phyloP scores from a whole-genome alignment of 1,140 invertebrate genomes.

The Tetramorium simillimum region DNA sequence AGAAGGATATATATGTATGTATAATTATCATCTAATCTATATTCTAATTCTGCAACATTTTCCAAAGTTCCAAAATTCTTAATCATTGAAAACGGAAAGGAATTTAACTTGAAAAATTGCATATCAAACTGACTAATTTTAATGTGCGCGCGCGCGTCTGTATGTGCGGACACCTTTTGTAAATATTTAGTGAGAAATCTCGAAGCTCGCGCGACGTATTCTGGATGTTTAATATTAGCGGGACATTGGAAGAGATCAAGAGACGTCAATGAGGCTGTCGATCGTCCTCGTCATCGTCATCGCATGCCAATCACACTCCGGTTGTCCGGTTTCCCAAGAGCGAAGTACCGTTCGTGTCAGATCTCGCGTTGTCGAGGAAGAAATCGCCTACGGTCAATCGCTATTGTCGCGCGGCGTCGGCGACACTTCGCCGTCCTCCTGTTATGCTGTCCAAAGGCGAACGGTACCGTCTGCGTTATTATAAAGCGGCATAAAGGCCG shows the following conservation, averaged over 20 bases:
- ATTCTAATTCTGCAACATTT: neutral
- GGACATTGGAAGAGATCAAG: neutral
- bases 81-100: neutral
- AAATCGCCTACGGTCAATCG: slow-evolving; percentile 25
- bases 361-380: slow-evolving; percentile 1
- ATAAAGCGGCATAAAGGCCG: slow-evolving; percentile 52
- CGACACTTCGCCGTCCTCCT: slow-evolving; percentile 35
- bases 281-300: slow-evolving; percentile 26
- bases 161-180: neutral
- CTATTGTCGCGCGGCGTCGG: slow-evolving; percentile 48
- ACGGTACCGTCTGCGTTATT: slow-evolving; percentile 63
- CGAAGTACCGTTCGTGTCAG: slow-evolving; percentile 48
- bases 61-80: neutral
- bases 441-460: slow-evolving; percentile 44
- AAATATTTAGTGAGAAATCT: neutral
- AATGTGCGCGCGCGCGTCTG: neutral
- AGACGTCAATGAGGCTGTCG: slow-evolving; percentile 26
- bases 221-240: slow-evolving; percentile 28
- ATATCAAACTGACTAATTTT: neutral
- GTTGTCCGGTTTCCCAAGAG: slow-evolving; percentile 40
- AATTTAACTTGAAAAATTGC: neutral
- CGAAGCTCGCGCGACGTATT: neutral
- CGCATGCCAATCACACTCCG: slow-evolving; percentile 28
- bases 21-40: neutral
- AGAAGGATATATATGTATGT: neutral